Percentiles rank a stretch among this genome's conserved stretches.
These are phyloP conservation scores for Solen grandis DNA, from an alignment of 1,140 invertebrate species.

Conservation along the genomic window DNA sequence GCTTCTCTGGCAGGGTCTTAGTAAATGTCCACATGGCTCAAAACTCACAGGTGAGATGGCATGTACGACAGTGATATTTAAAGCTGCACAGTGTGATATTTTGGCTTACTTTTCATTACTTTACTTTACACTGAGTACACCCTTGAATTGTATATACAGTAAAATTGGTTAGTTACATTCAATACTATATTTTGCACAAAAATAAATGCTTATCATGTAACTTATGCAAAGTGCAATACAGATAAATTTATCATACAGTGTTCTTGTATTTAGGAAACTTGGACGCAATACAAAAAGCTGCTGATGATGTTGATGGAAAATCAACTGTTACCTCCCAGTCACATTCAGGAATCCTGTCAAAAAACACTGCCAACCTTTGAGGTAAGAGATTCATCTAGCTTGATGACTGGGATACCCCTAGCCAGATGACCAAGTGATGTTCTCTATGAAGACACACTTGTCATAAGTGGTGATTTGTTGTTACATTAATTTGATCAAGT, in stretches of 20 bases:
- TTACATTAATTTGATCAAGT: not conserved
- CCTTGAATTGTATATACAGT: not conserved
- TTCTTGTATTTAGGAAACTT: not conserved
- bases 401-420: not conserved
- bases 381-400: slow-evolving; percentile 11
- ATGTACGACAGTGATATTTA: not conserved
- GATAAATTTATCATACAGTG: too few relatives aligned
- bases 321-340: slow-evolving; percentile 4
- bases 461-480: not conserved
- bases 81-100: not conserved
- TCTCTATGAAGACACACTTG: not conserved
- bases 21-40: not conserved
- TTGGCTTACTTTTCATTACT: not conserved
- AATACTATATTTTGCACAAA: not conserved
- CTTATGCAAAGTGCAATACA: too few relatives aligned
- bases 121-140: not conserved
- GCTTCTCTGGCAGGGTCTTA: slow-evolving; percentile 48
- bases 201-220: not conserved
- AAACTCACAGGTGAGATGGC: slow-evolving; percentile 16
- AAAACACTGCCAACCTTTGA: slow-evolving; percentile 24
- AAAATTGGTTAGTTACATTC: not conserved
- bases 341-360: slow-evolving; percentile 18
- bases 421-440: not conserved
- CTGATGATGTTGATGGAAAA: slow-evolving; percentile 17
- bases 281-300: slow-evolving; percentile 28